Conservation (phyloP, 35 echinoderm and acorn worm species). For the Heliocidaris erythrogramma region DNA sequence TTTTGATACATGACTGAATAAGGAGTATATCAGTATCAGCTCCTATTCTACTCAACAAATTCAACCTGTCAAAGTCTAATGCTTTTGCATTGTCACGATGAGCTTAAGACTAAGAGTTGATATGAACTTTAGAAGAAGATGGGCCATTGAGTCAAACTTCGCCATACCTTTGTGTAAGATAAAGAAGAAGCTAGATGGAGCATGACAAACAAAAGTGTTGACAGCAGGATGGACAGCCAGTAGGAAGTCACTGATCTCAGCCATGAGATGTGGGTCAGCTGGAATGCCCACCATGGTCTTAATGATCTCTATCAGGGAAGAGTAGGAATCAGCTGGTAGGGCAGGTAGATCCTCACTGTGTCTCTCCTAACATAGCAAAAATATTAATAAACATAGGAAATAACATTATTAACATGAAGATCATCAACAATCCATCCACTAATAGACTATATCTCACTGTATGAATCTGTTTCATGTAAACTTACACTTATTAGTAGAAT, state of each 20-base stretch:
- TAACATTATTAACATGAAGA: background rate
- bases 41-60: too few species aligned
- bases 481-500: too few species aligned
- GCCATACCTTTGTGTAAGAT: conserved; percentile 32
- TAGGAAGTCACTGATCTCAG: conserved; percentile 91
- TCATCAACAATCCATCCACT: background rate
- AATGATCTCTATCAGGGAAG: conserved; percentile 67
- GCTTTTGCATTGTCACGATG: background rate
- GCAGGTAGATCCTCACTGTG: conserved; percentile 79
- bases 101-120: background rate
- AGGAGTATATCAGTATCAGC: too few species aligned
- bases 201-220: conserved; percentile 96
- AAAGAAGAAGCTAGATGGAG: conserved; percentile 95
- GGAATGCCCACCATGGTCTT: conserved; percentile 82
- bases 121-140: background rate
- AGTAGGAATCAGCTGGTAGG: conserved; percentile 52
- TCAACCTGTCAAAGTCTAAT: background rate
- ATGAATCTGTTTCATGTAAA: too few species aligned
- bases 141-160: too few species aligned
- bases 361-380: conserved; percentile 60
- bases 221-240: conserved; percentile 89
- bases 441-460: background rate
- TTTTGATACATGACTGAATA: too few species aligned
- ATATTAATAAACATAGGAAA: background rate
- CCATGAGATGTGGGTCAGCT: conserved; percentile 79